Percentiles rank a stretch among this genome's conserved stretches.
phyloP scores from a whole-genome alignment of 2,797 vertebrate genomes.

The Phataginus tetradactyla region DNA sequence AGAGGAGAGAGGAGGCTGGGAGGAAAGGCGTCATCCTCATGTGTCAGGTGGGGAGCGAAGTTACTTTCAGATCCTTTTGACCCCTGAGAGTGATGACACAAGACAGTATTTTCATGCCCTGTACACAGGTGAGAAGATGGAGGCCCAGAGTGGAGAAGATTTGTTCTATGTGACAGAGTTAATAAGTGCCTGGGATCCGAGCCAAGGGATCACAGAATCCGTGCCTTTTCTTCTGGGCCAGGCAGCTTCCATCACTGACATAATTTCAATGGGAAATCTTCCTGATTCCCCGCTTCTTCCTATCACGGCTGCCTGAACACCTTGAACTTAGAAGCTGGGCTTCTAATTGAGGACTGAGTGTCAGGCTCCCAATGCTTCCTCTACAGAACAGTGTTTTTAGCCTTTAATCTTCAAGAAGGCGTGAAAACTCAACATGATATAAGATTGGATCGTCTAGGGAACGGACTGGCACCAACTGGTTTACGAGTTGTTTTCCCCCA shows the following conservation, averaged over 20 bases:
- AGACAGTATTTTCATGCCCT: not conserved
- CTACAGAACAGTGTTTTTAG: not conserved
- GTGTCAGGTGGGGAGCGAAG: not conserved
- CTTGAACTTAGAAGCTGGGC: not conserved
- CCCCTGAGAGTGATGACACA: rapidly evolving
- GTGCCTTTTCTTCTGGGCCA: not conserved
- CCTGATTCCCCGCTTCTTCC: not conserved
- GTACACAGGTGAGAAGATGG: not conserved
- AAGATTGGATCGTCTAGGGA: too few species aligned
- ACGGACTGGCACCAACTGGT: too few species aligned
- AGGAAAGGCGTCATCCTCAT: not conserved
- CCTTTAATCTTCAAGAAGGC: not conserved
- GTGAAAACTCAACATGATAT: not conserved
- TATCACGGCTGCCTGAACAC: too few species aligned
- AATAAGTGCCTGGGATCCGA: not conserved
- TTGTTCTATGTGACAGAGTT: not conserved
- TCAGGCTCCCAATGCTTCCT: not conserved
- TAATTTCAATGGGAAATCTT: not conserved
- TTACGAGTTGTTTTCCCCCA: not conserved
- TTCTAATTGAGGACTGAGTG: not conserved
- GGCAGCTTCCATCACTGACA: not conserved
- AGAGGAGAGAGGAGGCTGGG: not conserved
- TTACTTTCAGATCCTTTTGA: not conserved
- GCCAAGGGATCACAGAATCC: not conserved
- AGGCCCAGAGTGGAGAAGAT: not conserved